These are phyloP conservation scores for Hydra vulgaris DNA, from an alignment of 30 jellyfish, hydroid and myxozoan genomes.

Conservation along the genomic window DNA sequence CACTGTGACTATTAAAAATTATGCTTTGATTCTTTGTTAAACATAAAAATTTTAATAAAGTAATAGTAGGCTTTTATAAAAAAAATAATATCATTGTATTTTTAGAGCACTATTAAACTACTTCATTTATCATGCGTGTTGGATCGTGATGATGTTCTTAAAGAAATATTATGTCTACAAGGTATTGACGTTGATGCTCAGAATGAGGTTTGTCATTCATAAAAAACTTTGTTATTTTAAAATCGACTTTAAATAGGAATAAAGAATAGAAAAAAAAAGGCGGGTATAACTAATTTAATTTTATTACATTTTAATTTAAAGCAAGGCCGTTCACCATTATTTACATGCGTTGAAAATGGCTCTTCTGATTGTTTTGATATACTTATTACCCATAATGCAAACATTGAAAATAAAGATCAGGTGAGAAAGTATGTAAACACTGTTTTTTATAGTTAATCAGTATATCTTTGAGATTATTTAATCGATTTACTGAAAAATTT, in stretches of 20 bases:
- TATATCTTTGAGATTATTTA: no score
- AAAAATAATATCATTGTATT: not conserved
- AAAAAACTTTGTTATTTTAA: not conserved
- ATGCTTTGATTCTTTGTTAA: no score
- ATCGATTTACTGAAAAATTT: no score
- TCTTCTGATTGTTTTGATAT: constrained; percentile 18
- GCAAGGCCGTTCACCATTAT: constrained; percentile 13
- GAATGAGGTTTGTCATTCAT: not conserved
- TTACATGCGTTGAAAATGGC: constrained; percentile 6
- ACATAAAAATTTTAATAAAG: no score
- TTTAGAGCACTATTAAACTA: not conserved
- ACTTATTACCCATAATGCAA: not conserved
- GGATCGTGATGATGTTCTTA: constrained; percentile 22
- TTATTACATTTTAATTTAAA: not conserved
- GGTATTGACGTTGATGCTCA: not conserved
- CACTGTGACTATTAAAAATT: no score
- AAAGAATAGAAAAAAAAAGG: not conserved
- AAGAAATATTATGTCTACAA: not conserved
- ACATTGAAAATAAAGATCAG: not conserved
- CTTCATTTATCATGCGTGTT: constrained; percentile 12
- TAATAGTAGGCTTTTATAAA: no score
- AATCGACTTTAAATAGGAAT: not conserved
- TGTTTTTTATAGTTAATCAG: no score
- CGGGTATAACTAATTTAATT: not conserved
- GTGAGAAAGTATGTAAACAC: not conserved